Evolutionary conservation across 1,140 invertebrate species (phyloP), one percentile per base, ranked within the genome.

Genomic region (Leucophenga varia): DNA sequence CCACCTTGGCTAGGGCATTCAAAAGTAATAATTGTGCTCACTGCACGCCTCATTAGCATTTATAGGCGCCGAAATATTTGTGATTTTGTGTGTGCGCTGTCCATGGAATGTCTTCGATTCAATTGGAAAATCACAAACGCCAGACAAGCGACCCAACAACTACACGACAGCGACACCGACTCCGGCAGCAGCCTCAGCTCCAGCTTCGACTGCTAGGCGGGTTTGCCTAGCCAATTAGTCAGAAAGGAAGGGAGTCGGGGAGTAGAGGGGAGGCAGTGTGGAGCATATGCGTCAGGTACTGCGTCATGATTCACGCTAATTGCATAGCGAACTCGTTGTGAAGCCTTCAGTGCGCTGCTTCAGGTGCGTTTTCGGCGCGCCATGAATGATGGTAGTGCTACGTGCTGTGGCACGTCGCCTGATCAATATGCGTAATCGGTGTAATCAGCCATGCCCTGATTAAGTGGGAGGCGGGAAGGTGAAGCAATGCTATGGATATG

Each of bases 351-450:
- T 25, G 7, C 20, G 14, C 6, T 17, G 28, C 32, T 44, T 35
- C 32, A 36, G 48, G 30, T 39, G 45, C 8, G 31, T 40, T 48
- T 43, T 52, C 6, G 19, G 31, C 47, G n/a, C 40, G 47, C 36
- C 45, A 46, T 59, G 54, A 67, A 49, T 59, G 56, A 63, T 67
- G 64, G 48, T 19, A n/a, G n/a, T 25, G 53, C 18, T 45, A 67
- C 63, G 63, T 67, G 63, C 52, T 38, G 35, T 52, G 48, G 39
- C 63, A 35, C 43, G 48, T 52, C 20, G 46, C 31, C 42, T 58
- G 54, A 68, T 67, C 63, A 67, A 67, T 67, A 63, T 68, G 64
- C 56, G 55, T 63, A 67, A 67, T 59, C 59, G 47, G 43, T 43
- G 56, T 63, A 68, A 67, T 67, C 64, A 55, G 42, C 32, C 36